Evolutionary conservation across 2,888 invertebrate genomes (phyloP), one percentile per base, ranked within the genome.

Genomic region (Synergus gifuensis): DNA sequence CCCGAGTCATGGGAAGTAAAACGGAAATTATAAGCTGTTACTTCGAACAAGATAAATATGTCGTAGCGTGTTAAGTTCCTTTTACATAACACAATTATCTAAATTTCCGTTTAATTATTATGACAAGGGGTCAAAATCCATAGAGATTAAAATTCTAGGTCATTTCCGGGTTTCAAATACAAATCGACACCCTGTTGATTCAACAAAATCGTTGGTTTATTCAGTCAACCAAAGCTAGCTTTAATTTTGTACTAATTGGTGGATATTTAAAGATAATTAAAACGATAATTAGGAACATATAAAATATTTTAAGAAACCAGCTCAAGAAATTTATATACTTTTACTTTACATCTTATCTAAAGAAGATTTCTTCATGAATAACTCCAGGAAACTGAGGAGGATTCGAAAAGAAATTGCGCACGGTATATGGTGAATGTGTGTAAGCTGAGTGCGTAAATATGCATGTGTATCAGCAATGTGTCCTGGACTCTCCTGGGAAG

Each of bases 401-500:
- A 54, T 8, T 60, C 58, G 16, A n/a, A 69, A 60, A 76, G 54
- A 58, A 76, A 60, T 60, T 46, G 1, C 4, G 40, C 3, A 69
- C 14, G 69, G 18, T 2, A 11, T 46, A 44, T 54, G 4, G 4
- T 49, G 4, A 11, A 11, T 69, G 22, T 46, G 46, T 46, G 11
- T 18, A 69, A 42, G 11, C 4, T 9, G 7, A 12, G 67, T 46
- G 42, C n/a, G 18, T n/a, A 54, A 73, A 54, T 28, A 69, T 22
- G 73, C n/a, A 73, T 73, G 36, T 49, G 73, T 79, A 78, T 82
- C 82, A 79, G 76, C 79, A 82, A 81, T 81, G 82, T 81, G 81
- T 82, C 76, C 79, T 73, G 78, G 79, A 60, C 73, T 66, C 77
- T 78, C 81, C 81, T 62, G 62, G 46, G 76, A 22, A 36, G 67